Evolutionary conservation across 2,888 invertebrate species (phyloP).

Genomic region (Limnephilus lunatus): DNA sequence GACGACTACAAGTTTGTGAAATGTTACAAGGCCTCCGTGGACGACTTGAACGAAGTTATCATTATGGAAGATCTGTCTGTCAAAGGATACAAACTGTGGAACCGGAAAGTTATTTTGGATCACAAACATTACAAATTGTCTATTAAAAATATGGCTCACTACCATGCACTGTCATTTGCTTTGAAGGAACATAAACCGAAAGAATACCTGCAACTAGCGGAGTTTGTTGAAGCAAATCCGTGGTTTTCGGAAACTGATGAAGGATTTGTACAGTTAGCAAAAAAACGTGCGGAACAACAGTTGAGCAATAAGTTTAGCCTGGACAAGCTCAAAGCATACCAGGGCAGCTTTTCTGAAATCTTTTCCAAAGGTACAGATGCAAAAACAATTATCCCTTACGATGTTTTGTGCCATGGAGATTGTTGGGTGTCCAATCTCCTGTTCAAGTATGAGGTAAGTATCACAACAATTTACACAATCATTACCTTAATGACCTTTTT

Average conservation of each 20-base stretch:
- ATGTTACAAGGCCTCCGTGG: slow-evolving; percentile 27
- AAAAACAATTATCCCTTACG: slow-evolving; percentile 32
- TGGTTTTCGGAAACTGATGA: neutral
- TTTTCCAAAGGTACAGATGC: neutral
- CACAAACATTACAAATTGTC: slow-evolving; percentile 61
- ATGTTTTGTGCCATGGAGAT: slow-evolving; percentile 68
- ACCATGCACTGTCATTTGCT: slow-evolving; percentile 67
- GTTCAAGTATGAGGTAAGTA: slow-evolving; percentile 67
- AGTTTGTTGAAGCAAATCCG: neutral
- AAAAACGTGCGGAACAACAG: neutral
- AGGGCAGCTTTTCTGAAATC: neutral
- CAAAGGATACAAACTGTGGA: slow-evolving; percentile 61
- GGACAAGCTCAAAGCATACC: neutral
- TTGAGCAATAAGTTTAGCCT: neutral
- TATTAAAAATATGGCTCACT: slow-evolving; percentile 66
- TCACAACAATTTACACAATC: neutral
- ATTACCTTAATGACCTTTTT: no score
- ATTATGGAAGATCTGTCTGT: slow-evolving; percentile 65
- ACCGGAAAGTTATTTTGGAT: slow-evolving; percentile 61
- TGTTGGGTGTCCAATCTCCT: slow-evolving; percentile 68
- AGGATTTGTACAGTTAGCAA: neutral
- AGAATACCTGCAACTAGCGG: slow-evolving; percentile 29
- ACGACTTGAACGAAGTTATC: slow-evolving; percentile 60
- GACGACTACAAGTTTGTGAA: slow-evolving; percentile 44
- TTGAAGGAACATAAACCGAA: slow-evolving; percentile 64